phyloP scores from a whole-genome alignment of 2,797 vertebrate species.

The Telmatherina bonti region DNA sequence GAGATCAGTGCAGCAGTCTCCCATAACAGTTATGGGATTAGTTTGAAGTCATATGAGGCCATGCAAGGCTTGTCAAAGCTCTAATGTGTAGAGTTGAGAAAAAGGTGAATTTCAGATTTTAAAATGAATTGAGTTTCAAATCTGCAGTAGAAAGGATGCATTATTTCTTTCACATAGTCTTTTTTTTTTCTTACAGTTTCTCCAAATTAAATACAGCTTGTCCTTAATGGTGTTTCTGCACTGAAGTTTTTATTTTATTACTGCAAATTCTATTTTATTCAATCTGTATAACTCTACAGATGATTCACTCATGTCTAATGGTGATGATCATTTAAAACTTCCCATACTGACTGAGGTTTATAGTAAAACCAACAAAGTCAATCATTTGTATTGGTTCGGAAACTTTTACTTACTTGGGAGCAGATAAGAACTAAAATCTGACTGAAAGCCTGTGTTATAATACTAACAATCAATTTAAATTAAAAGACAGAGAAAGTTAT shows the following conservation, averaged over 20 bases:
- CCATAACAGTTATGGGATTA: background rate
- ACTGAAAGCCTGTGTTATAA: too few species aligned
- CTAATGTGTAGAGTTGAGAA: too few species aligned
- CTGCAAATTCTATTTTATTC: background rate
- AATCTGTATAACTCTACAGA: background rate
- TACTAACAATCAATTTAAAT: too few species aligned
- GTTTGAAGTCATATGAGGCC: background rate
- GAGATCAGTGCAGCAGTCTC: background rate
- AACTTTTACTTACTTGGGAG: background rate
- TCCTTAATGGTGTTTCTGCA: background rate
- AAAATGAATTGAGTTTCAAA: background rate
- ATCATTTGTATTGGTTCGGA: background rate
- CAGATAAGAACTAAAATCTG: too few species aligned
- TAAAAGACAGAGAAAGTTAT: background rate
- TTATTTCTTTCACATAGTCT: background rate
- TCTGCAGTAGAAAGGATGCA: background rate
- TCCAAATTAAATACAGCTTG: background rate
- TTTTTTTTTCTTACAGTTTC: background rate
- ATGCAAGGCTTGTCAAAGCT: background rate
- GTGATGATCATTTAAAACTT: background rate
- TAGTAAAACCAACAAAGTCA: background rate
- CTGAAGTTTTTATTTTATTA: conserved; percentile 1
- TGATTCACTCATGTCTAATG: background rate
- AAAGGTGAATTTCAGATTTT: background rate
- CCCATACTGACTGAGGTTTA: background rate